These are phyloP conservation scores for Sebastes trivittatus DNA, from an alignment of 2,797 vertebrate genomes.

Conservation along the genomic window DNA sequence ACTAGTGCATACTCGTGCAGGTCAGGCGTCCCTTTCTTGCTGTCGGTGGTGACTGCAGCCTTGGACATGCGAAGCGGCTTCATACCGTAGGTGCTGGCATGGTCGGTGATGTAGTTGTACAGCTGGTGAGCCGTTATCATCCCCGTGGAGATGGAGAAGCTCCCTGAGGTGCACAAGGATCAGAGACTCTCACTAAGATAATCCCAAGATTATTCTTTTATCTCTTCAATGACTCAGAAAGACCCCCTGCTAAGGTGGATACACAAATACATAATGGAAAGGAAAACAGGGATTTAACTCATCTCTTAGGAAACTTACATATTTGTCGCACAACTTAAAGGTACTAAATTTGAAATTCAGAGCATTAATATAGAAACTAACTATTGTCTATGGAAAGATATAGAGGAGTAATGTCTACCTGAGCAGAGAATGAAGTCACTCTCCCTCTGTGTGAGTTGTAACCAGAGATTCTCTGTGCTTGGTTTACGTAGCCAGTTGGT, in stretches of 20 bases:
- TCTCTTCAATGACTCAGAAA: not conserved
- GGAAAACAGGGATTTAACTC: not conserved
- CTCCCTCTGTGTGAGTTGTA: no score
- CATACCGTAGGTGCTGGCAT: conserved; percentile 94
- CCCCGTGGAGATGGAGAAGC: conserved; percentile 90
- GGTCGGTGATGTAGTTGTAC: conserved; percentile 98
- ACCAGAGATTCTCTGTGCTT: no score
- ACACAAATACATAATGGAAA: not conserved
- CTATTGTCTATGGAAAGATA: not conserved
- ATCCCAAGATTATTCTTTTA: not conserved
- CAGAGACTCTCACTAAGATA: conserved; percentile 11
- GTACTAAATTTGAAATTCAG: not conserved
- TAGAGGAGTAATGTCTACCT: not conserved
- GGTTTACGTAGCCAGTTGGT: no score
- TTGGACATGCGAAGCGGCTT: conserved; percentile 96
- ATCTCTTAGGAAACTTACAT: not conserved
- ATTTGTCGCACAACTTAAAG: not conserved
- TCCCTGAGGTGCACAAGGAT: conserved; percentile 77
- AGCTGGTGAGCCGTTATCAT: conserved; percentile 97
- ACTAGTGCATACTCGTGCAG: conserved; percentile 95
- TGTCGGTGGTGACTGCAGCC: conserved; percentile 71
- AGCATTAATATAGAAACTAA: not conserved
- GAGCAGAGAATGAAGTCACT: not conserved
- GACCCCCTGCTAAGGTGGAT: not conserved
- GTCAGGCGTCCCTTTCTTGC: conserved; percentile 87